Evolutionary conservation across 1,140 invertebrate species (phyloP).

Genomic region (Halyomorpha halys): DNA sequence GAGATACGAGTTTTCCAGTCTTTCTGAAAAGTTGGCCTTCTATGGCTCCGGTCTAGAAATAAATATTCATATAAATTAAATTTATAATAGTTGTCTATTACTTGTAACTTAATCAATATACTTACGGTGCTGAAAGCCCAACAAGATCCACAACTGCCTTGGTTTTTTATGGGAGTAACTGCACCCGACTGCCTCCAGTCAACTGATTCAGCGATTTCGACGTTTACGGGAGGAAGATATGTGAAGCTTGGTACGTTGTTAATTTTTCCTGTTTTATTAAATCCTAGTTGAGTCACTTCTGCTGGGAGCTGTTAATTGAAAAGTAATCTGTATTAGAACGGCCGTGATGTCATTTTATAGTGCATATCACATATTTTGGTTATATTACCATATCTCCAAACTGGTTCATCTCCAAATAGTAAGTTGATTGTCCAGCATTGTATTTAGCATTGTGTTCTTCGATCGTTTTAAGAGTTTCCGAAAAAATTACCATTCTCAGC

Average conservation of each 20-base stretch:
- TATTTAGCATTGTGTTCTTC: neutral
- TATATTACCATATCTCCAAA: neutral
- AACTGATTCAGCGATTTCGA: neutral
- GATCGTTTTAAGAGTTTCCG: neutral
- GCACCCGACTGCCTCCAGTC: neutral
- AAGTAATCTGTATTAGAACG: neutral
- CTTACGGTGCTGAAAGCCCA: no score
- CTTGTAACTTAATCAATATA: neutral
- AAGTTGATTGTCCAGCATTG: neutral
- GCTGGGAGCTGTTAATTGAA: neutral
- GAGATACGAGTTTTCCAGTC: slow-evolving; percentile 68
- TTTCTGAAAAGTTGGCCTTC: slow-evolving; percentile 91
- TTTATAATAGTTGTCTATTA: neutral
- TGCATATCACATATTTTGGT: neutral
- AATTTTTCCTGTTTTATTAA: neutral
- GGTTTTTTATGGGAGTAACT: no score
- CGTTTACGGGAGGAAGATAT: neutral
- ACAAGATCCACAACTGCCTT: no score
- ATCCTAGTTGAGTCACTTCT: neutral
- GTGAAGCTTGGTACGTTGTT: neutral
- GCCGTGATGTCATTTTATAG: neutral
- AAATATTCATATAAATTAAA: slow-evolving; percentile 26
- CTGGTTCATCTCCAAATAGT: neutral
- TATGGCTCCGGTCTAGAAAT: slow-evolving; percentile 73
- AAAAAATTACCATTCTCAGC: neutral